Base-by-base conservation (phyloP, 1,140 invertebrate genomes). In the Antheraea pernyi region DNA sequence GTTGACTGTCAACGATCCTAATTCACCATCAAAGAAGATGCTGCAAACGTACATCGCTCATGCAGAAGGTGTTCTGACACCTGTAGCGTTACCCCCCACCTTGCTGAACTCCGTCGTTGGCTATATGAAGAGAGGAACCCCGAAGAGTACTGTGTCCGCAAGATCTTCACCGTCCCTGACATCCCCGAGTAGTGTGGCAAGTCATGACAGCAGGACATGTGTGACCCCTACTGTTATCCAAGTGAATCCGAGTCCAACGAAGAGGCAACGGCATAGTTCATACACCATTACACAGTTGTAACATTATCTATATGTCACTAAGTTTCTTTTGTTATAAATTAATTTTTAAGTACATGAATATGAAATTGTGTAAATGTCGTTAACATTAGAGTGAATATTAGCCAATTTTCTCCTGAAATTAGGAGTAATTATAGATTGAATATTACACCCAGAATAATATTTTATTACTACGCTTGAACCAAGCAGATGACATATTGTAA, bases 1-100 rank as follows among this genome's bases (percentile, higher is more conserved):
- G 0, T 70, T 92, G 13, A 85, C 88, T 5, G 86, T 90, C 0
- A 82, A 88, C 61, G 88, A 92, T 65, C 90, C 90, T 0, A 81
- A 81, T 4, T 83, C 84, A 0, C 85, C 90, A 0, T 76, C 86
- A 0, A 91, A 91, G 75, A 92, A 91, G 73, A 88, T 90, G 82
- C 68, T 92, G 8, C 90, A 92, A 70, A 92, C 90, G 0, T 92
- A 92, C 67, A 86, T 92, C 59, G 83, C 88, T 3, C 77, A 83
- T 7, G 86, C 79, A 0, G 78, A 75, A 3, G 88, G 88, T 0
- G 77, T 81, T 48, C 48, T 92, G 6, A 88, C 84, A 0, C 88
- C 89, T 0, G 81, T 92, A 0, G 76, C 83, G 4, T 78, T 92
- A 42, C 85, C 86, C 0, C 39, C 82, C 0, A 74, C 69, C 0